Conservation (phyloP, 2,888 invertebrate genomes). For the Ichneumoninae sp. region DNA sequence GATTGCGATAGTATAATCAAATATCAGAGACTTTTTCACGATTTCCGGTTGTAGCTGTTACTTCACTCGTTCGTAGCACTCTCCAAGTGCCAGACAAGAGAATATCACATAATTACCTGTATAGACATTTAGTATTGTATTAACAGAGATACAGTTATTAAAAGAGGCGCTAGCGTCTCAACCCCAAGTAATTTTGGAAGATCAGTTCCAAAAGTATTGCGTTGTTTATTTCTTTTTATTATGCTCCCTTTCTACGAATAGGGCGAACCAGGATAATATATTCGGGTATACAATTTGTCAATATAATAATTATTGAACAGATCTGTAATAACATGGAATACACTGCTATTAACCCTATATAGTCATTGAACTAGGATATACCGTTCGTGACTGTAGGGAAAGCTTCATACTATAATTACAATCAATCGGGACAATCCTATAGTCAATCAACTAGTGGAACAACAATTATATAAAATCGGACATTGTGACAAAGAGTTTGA, state of each 20-base stretch:
- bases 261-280: constrained; percentile 22
- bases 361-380: constrained; percentile 2
- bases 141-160: too few relatives aligned
- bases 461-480: constrained; percentile 34
- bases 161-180: too few relatives aligned
- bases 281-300: constrained; percentile 41
- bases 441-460: constrained; percentile 28
- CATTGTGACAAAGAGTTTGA: constrained; percentile 19
- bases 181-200: not conserved
- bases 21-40: too few relatives aligned
- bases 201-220: too few relatives aligned
- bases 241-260: constrained; percentile 27
- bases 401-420: constrained; percentile 13
- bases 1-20: too few relatives aligned
- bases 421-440: constrained; percentile 35
- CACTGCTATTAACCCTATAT: not conserved
- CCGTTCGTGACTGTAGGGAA: constrained; percentile 27
- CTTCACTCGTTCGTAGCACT: too few relatives aligned
- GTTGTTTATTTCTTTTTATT: constrained; percentile 32
- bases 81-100: too few relatives aligned
- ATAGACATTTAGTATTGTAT: too few relatives aligned
- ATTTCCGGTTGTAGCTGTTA: too few relatives aligned
- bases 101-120: not conserved
- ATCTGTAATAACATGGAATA: constrained; percentile 44
- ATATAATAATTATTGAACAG: constrained; percentile 46